phyloP scores from a whole-genome alignment of 2,797 vertebrate species.

The Catharus ustulatus region DNA sequence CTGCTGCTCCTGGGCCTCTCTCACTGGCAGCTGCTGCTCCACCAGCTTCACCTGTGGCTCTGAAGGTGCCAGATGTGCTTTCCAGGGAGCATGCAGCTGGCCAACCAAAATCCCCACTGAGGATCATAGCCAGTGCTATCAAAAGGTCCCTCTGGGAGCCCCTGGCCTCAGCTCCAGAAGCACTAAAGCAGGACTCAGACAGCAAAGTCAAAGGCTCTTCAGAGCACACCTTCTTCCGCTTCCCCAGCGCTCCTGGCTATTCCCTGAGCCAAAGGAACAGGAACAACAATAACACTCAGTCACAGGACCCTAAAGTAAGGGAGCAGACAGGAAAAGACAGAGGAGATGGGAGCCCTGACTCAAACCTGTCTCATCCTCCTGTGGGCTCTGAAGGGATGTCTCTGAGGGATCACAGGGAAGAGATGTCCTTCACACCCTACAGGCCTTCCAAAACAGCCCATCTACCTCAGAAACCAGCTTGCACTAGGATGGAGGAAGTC shows the following conservation, averaged over 20 bases:
- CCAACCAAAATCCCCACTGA: constrained; percentile 71
- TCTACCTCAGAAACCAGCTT: background rate
- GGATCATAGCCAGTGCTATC: constrained; percentile 71
- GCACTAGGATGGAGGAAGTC: constrained; percentile 72
- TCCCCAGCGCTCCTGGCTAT: background rate
- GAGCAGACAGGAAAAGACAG: background rate
- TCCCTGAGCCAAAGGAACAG: constrained; percentile 51
- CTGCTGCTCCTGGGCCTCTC: background rate
- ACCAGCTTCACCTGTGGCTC: background rate
- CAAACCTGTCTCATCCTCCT: background rate
- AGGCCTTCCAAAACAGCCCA: background rate
- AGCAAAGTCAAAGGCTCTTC: constrained; percentile 35
- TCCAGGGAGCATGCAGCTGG: background rate
- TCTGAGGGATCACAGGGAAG: background rate
- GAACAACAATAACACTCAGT: constrained; percentile 14
- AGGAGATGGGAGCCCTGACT: background rate
- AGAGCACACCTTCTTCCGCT: constrained; percentile 30
- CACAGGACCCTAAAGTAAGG: background rate
- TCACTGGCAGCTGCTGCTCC: background rate
- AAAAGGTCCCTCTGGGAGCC: constrained; percentile 71
- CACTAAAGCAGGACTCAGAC: constrained; percentile 37
- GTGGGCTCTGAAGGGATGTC: background rate
- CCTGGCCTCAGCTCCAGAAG: constrained; percentile 28
- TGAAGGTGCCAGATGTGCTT: background rate
- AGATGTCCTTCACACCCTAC: background rate